Base-by-base conservation (phyloP, 1,140 invertebrate genomes). In the Tetramorium simillimum region DNA sequence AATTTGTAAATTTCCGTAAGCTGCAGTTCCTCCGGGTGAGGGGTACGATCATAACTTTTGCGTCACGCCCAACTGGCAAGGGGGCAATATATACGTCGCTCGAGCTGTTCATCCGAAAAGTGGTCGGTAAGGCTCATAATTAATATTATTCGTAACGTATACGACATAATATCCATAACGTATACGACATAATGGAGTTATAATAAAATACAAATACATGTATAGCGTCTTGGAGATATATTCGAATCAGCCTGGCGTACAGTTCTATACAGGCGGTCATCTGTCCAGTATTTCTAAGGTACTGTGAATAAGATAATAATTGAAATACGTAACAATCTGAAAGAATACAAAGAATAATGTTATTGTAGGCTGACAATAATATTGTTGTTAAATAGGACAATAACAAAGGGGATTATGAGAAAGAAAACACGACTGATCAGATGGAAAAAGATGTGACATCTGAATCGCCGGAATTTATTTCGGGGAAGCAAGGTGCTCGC, bases 181-280 rank as follows among this genome's bases (percentile, higher is more conserved):
- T 10, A 2, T 1, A 70, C 5, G n/a, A 6, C 12, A 6, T 37
- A 56, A 73, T 82, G 43, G 6, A 46, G 46, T 7, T 70, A 5
- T 33, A 33, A 33, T 33, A 33, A 33, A 33, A 33, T 33, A 63
- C 28, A 72, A 72, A 73, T 87, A 21, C 63, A 46, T 78, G 33
- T 56, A 94, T 56, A 94, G 98, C 63, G 95, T 94, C 40, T 89
- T 99, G 69, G 97, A 98, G 94, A 95, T 99, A 0, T 97, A 96
- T 90, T 98, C 97, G 28, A 96, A 98, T 93, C 98, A 99, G 92
- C 98, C 98, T 0, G 98, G 98, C 40, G 96, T 99, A 7, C 98
- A 99, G 90, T 97, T 99, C 89, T 99, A 99, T 93, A 99, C 98
- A 0, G 96, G 96, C 0, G 97, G 98, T 92, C 97, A 96, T 92